Percentiles rank a stretch among this genome's conserved stretches.
Conservation (phyloP, 2,888 invertebrate genomes). For the Oscheius onirici region DNA sequence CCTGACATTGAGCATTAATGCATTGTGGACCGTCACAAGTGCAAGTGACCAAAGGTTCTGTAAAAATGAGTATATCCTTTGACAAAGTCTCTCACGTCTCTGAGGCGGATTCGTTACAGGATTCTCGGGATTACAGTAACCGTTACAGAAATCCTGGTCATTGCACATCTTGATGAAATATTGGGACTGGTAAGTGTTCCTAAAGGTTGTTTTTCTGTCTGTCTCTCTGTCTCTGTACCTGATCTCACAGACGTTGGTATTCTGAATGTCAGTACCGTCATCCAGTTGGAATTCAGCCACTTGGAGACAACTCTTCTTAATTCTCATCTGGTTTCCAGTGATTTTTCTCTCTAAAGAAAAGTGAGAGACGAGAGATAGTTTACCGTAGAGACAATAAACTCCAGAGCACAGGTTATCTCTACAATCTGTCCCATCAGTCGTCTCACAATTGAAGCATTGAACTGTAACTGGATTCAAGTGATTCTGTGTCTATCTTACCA, state of each 20-base stretch:
- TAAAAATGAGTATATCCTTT: conserved; percentile 12
- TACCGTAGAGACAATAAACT: conserved; percentile 48
- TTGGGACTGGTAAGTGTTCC: conserved; percentile 39
- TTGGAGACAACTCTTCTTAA: conserved; percentile 40
- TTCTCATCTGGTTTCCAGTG: conserved; percentile 38
- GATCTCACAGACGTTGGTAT: conserved; percentile 47
- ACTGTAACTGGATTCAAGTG: conserved; percentile 25
- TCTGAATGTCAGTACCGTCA: conserved; percentile 40
- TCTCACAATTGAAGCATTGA: conserved; percentile 44
- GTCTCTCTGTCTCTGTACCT: conserved; percentile 6
- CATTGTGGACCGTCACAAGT: conserved; percentile 43
- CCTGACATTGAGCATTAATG: conserved; percentile 42
- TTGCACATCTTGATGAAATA: conserved; percentile 51
- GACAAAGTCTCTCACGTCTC: conserved; percentile 32
- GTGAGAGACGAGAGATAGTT: neutral
- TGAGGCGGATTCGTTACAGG: conserved; percentile 34
- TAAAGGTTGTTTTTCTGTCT: neutral
- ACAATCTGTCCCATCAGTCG: conserved; percentile 47
- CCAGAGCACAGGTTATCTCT: conserved; percentile 41
- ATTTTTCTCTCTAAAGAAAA: conserved; percentile 37
- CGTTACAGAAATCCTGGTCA: conserved; percentile 43
- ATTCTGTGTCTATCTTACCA: neutral
- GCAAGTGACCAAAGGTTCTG: conserved; percentile 48
- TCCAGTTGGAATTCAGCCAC: conserved; percentile 39
- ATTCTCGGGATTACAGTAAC: conserved; percentile 41